A percentile compares a stretch with the other conserved stretches of the same genome.
phyloP scores from a whole-genome alignment of 2,797 vertebrate genomes.

The Poeciliopsis presidionis region DNA sequence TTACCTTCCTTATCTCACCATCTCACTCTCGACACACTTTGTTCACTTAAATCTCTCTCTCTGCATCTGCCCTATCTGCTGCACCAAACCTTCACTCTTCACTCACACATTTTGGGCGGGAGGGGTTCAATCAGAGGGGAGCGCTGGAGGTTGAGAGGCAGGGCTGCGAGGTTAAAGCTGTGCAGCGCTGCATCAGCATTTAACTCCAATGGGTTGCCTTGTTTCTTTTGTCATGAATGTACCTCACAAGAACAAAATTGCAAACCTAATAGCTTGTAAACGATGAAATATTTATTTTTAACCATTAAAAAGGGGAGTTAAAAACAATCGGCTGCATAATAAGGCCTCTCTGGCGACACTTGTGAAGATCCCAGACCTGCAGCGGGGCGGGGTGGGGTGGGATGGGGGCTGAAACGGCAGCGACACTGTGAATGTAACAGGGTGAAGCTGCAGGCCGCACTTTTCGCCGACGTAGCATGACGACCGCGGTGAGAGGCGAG shows the following conservation, averaged over 20 bases:
- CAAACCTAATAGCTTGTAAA: constrained; percentile 42
- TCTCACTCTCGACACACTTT: constrained; percentile 1
- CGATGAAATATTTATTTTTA: constrained; percentile 43
- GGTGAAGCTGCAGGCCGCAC: constrained; percentile 32
- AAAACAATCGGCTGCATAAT: constrained; percentile 28
- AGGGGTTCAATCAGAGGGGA: not conserved
- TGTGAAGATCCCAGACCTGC: constrained; percentile 24
- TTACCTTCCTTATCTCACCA: constrained; percentile 12
- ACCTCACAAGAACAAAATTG: constrained; percentile 54
- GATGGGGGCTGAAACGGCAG: not conserved
- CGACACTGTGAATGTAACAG: constrained; percentile 67
- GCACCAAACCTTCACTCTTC: constrained; percentile 29
- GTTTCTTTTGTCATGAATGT: constrained; percentile 68
- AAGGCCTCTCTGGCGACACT: constrained; percentile 11
- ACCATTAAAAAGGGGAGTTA: constrained; percentile 24
- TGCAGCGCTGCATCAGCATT: constrained; percentile 27
- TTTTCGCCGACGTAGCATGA: constrained; percentile 35
- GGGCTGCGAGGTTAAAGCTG: constrained; percentile 17
- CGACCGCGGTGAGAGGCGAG: constrained; percentile 25
- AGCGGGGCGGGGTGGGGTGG: not conserved
- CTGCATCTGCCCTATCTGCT: constrained; percentile 41
- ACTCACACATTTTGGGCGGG: constrained; percentile 18
- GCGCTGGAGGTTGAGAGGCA: not conserved
- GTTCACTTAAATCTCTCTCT: constrained; percentile 19
- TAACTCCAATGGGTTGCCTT: constrained; percentile 60